Base-by-base conservation (phyloP, 1,140 invertebrate genomes). In the Apis laboriosa region DNA sequence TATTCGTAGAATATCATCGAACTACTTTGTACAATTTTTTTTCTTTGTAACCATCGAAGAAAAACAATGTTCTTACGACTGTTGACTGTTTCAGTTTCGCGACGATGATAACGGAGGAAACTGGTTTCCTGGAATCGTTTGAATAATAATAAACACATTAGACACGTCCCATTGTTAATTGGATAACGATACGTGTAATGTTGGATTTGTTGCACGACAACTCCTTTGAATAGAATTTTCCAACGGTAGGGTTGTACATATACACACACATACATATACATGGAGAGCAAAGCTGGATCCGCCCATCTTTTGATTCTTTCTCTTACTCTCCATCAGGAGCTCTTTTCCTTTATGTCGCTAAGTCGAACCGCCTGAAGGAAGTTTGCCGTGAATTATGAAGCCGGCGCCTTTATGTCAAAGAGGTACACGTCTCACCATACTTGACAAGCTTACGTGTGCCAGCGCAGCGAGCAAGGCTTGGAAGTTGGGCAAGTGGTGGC, bases 371-470 rank as follows among this genome's bases (percentile, higher is more conserved):
- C 77, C 77, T 34, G 86, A 51, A 75, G 78, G 80, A 79, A 87
- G 83, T 72, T 87, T 78, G 66, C 67, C 70, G 72, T 80, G 83
- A 85, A 87, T 88, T 88, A 88, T 88, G 86, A 87, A 88, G 73
- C 80, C 51, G 56, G 61, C 81, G 72, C 83, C 79, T 87, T 88
- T 87, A 88, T 87, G 71, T 71, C 86, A 77, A 87, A 84, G 71
- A 60, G 72, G 63, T 72, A 70, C 34, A 43, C 34, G 28, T 72
- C 74, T 53, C 56, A 21, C 72, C 24, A 60, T 66, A 56, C 68
- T 61, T 80, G 77, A 81, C 83, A 76, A 78, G 85, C 77, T 82
- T 67, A 78, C 55, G 82, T 53, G 78, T 63, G 61, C 61, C 24
- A 21, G 61, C 75, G 76, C 67, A 49, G 71, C 56, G n/a, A 19